Percentiles rank a stretch among this genome's conserved stretches.
phyloP scores from a whole-genome alignment of 2,888 invertebrate species.

The Hyles lineata region DNA sequence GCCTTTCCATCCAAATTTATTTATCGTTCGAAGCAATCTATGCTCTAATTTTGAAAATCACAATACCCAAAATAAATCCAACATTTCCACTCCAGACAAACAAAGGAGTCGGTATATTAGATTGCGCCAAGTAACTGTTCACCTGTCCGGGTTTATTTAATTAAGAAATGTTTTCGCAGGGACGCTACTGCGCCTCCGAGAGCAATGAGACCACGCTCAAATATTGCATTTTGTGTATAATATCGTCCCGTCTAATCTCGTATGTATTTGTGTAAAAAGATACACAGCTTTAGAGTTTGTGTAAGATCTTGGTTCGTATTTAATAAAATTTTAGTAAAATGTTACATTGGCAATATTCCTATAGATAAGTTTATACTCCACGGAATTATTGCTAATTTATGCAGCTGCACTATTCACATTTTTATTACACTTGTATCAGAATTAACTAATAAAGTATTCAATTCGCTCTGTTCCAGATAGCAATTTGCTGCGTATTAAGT shows the following conservation, averaged over 20 bases:
- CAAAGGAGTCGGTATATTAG: slow-evolving; percentile 66
- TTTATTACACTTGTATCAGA: too few species aligned
- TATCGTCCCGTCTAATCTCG: slow-evolving; percentile 48
- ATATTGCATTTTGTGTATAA: slow-evolving; percentile 60
- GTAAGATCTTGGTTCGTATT: not conserved
- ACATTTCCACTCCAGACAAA: slow-evolving; percentile 48
- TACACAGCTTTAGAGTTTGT: not conserved
- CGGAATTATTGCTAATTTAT: too few species aligned
- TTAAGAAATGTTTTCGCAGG: slow-evolving; percentile 69
- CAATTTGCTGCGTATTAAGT: too few species aligned
- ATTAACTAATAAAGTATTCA: too few species aligned
- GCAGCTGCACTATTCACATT: too few species aligned
- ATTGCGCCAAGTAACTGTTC: slow-evolving; percentile 57
- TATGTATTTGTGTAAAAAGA: slow-evolving; percentile 44
- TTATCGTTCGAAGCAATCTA: too few species aligned
- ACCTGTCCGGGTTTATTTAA: slow-evolving; percentile 71
- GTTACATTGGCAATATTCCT: not conserved
- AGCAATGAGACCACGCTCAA: slow-evolving; percentile 50
- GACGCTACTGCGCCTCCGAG: slow-evolving; percentile 44
- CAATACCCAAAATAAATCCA: slow-evolving; percentile 13
- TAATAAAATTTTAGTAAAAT: not conserved
- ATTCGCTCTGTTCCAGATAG: too few species aligned
- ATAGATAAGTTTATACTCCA: too few species aligned
- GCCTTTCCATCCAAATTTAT: too few species aligned
- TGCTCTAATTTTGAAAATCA: not conserved